A percentile compares a stretch with the other conserved stretches of the same genome.
Conservation (phyloP, 1,140 invertebrate species). For the Atta colombica region DNA sequence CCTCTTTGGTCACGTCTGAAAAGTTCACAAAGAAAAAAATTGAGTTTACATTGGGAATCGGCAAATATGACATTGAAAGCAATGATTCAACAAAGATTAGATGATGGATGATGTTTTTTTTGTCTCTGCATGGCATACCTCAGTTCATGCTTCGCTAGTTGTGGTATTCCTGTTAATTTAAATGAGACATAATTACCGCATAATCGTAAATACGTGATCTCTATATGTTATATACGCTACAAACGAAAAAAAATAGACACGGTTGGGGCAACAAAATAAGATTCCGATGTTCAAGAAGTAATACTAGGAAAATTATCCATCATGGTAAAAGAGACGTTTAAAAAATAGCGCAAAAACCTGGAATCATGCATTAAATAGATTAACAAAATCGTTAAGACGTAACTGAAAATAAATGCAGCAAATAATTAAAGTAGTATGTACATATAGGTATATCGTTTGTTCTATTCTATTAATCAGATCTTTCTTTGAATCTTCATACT, state of each 20-base stretch:
- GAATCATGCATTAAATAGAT: conserved; percentile 85
- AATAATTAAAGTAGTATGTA: conserved; percentile 66
- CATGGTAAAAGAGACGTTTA: conserved; percentile 77
- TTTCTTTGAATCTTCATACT: conserved; percentile 50
- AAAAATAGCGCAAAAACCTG: conserved; percentile 80
- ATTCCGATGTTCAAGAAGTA: conserved; percentile 56
- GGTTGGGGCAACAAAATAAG: conserved; percentile 64
- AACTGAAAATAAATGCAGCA: conserved; percentile 76
- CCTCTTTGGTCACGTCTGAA: conserved; percentile 86
- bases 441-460: conserved; percentile 65
- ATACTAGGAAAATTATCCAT: conserved; percentile 75
- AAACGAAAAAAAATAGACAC: conserved; percentile 72
- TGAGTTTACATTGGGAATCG: conserved; percentile 71
- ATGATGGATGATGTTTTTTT: conserved; percentile 86
- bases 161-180: conserved; percentile 85
- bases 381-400: conserved; percentile 78
- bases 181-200: conserved; percentile 84
- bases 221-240: conserved; percentile 83
- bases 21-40: conserved; percentile 62
- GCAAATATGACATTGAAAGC: conserved; percentile 84
- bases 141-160: conserved; percentile 86
- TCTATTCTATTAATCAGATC: background rate
- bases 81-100: conserved; percentile 86
- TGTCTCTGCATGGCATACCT: conserved; percentile 86
- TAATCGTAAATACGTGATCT: conserved; percentile 79